Evolutionary conservation across 2,888 invertebrate genomes (phyloP), one percentile per base, ranked within the genome.

Genomic region (Minunthozetes semirufus): DNA sequence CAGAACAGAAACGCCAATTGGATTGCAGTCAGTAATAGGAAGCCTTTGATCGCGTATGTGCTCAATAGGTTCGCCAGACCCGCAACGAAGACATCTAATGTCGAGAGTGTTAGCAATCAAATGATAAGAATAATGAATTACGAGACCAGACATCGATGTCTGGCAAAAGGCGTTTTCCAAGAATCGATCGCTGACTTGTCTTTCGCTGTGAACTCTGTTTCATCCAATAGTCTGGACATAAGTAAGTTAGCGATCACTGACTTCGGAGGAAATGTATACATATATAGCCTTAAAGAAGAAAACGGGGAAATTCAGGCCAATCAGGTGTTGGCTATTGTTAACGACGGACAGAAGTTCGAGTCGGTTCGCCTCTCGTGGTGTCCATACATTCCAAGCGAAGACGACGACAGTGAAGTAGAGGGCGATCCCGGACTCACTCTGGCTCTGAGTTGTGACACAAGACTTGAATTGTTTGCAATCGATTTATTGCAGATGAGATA

Each of bases 11-110:
- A 74, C 17, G 29, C 29, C 15, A 75, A 75, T 71, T 71, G 56
- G 75, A 48, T 75, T 29, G 71, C 75, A 22, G 63, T 75, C 5
- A 61, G 48, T 29, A 61, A 59, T 38, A 15, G 59, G 19, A 71
- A 75, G 19, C 75, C 75, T 38, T 29, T 59, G 2, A 75, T 75
- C 46, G 75, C 75, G 33, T 75, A 75, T 42, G 72, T 75, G 2
- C 19, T 75, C 4, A 15, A 61, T 15, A 29, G 59, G 29, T 22
- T 29, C 25, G 11, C 11, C 0, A 25, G 42, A 70, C 22, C 46
- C 59, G 8, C 13, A 15, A 25, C 13, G 29, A 71, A 75, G 46
- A 42, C 9, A 27, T 61, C 61, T 2, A 61, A 61, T 33, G 61
- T 61, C 29, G 68, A 68, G n/a, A 19, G 13, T n/a, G 17, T 42